Percentiles rank a stretch among this genome's conserved stretches.
Conservation (phyloP, 2,888 invertebrate genomes). For the Drosophila meridionalis region DNA sequence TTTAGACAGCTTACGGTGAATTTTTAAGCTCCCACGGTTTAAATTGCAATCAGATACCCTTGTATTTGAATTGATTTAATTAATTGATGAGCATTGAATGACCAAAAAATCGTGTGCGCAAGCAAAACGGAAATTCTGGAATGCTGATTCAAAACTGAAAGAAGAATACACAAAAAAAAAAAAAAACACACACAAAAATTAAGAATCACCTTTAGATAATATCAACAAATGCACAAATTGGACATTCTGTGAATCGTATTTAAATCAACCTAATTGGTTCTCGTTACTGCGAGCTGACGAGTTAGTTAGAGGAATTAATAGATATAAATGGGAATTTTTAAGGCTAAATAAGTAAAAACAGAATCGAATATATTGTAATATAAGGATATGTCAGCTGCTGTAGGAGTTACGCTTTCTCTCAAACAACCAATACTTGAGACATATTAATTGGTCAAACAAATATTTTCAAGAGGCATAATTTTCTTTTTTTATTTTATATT, state of each 20-base stretch:
- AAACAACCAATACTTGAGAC: neutral
- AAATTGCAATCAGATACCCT: constrained; percentile 55
- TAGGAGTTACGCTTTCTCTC: neutral
- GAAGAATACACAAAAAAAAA: constrained; percentile 12
- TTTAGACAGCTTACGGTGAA: constrained; percentile 41
- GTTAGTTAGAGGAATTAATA: constrained; percentile 7
- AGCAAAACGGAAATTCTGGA: constrained; percentile 63
- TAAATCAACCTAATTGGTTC: constrained; percentile 4
- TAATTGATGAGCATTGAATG: constrained; percentile 53
- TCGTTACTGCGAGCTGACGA: too few relatives aligned
- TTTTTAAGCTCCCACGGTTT: constrained; percentile 63
- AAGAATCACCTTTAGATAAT: constrained; percentile 42
- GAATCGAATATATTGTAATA: too few relatives aligned
- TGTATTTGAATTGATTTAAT: constrained; percentile 69
- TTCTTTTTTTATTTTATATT: too few relatives aligned
- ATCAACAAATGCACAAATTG: constrained; percentile 29
- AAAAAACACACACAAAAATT: neutral
- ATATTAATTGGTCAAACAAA: neutral
- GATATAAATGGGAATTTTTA: neutral
- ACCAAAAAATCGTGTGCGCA: constrained; percentile 54
- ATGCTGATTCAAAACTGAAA: constrained; percentile 46
- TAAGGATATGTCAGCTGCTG: neutral
- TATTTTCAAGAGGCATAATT: neutral
- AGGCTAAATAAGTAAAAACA: neutral
- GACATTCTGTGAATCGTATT: constrained; percentile 12